Percentiles rank a stretch among this genome's conserved stretches.
Evolutionary conservation across 2,888 invertebrate genomes (phyloP).

Genomic region (Drosophila kuntzei): DNA sequence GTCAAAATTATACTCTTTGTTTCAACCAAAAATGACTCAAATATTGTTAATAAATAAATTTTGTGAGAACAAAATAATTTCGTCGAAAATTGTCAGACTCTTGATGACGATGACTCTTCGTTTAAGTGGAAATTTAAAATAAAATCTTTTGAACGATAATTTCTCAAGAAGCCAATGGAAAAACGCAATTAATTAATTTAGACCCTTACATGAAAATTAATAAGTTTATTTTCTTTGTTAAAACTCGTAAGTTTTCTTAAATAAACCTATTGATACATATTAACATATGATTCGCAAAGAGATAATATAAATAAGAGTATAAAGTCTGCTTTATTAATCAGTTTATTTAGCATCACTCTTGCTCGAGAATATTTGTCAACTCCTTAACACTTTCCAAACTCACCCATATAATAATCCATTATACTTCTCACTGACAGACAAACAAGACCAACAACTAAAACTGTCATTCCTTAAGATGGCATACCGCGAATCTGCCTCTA

Average conservation of each 20-base stretch:
- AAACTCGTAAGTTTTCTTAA: no score
- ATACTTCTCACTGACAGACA: slow-evolving; percentile 9
- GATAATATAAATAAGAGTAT: no score
- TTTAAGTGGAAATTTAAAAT: slow-evolving; percentile 42
- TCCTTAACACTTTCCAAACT: slow-evolving; percentile 1
- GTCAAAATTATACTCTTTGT: slow-evolving; percentile 18
- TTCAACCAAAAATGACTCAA: slow-evolving; percentile 37
- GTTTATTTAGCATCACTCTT: not conserved
- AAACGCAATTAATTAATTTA: slow-evolving; percentile 12
- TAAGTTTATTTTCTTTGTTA: not conserved
- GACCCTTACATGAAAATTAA: slow-evolving; percentile 10
- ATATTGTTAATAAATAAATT: slow-evolving; percentile 18
- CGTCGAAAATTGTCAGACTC: slow-evolving; percentile 24
- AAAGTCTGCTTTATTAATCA: not conserved
- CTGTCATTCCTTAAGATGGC: slow-evolving; percentile 6
- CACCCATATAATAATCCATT: slow-evolving; percentile 7
- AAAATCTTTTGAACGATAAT: slow-evolving; percentile 7
- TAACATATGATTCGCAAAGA: no score
- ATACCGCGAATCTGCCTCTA: slow-evolving; percentile 27
- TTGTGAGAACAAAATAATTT: slow-evolving; percentile 37
- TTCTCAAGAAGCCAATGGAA: slow-evolving; percentile 1
- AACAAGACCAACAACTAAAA: slow-evolving; percentile 5
- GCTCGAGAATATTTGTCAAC: not conserved
- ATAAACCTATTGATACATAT: no score
- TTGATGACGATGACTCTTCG: slow-evolving; percentile 15